Evolutionary conservation across 2,888 invertebrate species (phyloP), one percentile per base, ranked within the genome.

Genomic region (Luperina testacea): DNA sequence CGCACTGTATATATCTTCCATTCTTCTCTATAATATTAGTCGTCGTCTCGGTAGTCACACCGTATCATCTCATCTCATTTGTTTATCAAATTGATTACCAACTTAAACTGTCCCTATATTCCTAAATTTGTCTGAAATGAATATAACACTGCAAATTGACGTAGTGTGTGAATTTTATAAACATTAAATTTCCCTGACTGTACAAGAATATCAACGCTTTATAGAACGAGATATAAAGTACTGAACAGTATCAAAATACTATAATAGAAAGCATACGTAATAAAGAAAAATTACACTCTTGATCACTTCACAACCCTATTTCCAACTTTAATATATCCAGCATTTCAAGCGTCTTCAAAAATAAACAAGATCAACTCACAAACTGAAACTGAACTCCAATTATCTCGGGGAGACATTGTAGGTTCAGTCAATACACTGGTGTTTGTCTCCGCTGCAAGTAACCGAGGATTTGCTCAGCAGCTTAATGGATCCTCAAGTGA

Each of bases 361-460:
- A 72, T 53, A 75, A 78, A 82, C 57, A 69, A 72, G 51, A 61
- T n/a, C 32, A 27, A 51, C 59, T 74, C 27, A 32, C 53, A 2
- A 68, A 74, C 59, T 70, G 69, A 72, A 72, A 65, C 63, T n/a
- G 72, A 75, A 82, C 70, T 77, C 77, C 72, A 84, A 87, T 84
- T 86, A 84, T 81, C 77, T 75, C 15, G 32, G n/a, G 27, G 17
- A 69, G 71, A 65, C 75, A 78, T 32, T 77, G 75, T 75, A 63
- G 79, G 75, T 38, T 59, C n/a, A 76, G 71, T 78, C 76, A 83
- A 75, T 71, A 81, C 27, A 71, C 61, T 53, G n/a, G 20, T 80
- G 57, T 82, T 86, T 82, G 72, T 82, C 75, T 75, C 6, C 27
- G 27, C 70, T 78, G 86, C 59, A 70, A 87, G 69, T 78, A 87